Evolutionary conservation across 2,888 invertebrate species (phyloP).

Genomic region (Zelleria hepariella): DNA sequence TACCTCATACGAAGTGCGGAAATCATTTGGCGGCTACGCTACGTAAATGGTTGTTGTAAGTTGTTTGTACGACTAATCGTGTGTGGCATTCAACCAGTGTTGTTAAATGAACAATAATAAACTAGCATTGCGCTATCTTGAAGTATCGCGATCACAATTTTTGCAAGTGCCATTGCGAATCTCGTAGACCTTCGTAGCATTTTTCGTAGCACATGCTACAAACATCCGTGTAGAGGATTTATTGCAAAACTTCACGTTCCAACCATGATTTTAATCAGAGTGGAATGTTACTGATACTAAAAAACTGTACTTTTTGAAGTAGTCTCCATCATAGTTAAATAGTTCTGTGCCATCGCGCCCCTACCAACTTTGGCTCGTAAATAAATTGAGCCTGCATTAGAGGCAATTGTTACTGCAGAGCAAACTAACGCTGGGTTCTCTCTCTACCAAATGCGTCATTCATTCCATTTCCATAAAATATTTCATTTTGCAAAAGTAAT

Average conservation of each 20-base stretch:
- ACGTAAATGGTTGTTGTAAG: no score
- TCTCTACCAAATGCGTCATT: neutral
- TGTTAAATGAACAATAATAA: no score
- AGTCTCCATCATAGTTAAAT: constrained; percentile 34
- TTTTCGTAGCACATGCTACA: neutral
- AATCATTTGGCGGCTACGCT: no score
- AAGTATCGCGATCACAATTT: no score
- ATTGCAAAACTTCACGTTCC: no score
- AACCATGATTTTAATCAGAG: no score
- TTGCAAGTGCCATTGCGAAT: no score
- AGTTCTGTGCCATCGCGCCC: constrained; percentile 48
- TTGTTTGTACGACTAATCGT: no score
- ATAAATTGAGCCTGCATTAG: constrained; percentile 71
- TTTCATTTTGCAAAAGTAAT: neutral
- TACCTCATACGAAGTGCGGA: no score
- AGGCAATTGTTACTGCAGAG: constrained; percentile 65
- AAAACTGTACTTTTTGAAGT: neutral
- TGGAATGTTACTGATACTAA: neutral
- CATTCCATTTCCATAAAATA: neutral
- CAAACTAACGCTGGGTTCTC: constrained; percentile 11
- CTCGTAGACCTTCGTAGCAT: constrained; percentile 1
- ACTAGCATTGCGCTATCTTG: no score
- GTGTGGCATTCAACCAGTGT: no score
- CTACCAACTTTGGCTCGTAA: constrained; percentile 60
- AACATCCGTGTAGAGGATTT: neutral